These are phyloP conservation scores for Sturnira hondurensis DNA, from an alignment of 2,113 vertebrate genomes.

Conservation along the genomic window DNA sequence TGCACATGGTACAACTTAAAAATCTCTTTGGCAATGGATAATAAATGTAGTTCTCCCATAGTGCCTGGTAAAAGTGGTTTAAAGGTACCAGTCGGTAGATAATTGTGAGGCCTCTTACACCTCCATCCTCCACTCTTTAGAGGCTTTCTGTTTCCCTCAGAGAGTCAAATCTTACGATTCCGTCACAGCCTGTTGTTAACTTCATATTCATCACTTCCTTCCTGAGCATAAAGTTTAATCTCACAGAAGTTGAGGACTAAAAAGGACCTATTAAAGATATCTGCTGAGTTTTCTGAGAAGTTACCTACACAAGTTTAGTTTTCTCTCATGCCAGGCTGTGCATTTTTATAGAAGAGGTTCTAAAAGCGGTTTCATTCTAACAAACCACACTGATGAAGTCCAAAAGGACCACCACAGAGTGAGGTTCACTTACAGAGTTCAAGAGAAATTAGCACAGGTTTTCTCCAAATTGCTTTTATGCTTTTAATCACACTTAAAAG, in stretches of 20 bases:
- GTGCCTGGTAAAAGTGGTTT: not conserved
- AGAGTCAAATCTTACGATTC: not conserved
- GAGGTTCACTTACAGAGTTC: conserved; percentile 6
- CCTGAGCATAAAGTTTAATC: not conserved
- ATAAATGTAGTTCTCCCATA: not conserved
- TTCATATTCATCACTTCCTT: not conserved
- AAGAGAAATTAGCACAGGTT: not conserved
- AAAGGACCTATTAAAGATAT: not conserved
- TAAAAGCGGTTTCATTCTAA: conserved; percentile 1
- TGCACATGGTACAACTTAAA: not conserved
- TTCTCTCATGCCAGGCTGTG: not conserved
- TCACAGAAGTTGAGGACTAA: not conserved
- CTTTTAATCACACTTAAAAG: conserved; percentile 7
- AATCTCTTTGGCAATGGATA: not conserved
- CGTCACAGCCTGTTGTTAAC: not conserved
- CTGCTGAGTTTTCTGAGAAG: not conserved
- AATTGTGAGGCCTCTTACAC: not conserved
- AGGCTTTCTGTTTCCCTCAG: not conserved
- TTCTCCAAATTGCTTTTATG: not conserved
- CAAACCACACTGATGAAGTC: not conserved
- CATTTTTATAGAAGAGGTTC: not conserved
- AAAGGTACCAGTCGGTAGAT: not conserved
- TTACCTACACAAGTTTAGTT: not conserved
- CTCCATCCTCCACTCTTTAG: not conserved
- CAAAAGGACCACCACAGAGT: not conserved